Base-by-base conservation (phyloP, 2,113 vertebrate genomes). In the Hippotragus niger region DNA sequence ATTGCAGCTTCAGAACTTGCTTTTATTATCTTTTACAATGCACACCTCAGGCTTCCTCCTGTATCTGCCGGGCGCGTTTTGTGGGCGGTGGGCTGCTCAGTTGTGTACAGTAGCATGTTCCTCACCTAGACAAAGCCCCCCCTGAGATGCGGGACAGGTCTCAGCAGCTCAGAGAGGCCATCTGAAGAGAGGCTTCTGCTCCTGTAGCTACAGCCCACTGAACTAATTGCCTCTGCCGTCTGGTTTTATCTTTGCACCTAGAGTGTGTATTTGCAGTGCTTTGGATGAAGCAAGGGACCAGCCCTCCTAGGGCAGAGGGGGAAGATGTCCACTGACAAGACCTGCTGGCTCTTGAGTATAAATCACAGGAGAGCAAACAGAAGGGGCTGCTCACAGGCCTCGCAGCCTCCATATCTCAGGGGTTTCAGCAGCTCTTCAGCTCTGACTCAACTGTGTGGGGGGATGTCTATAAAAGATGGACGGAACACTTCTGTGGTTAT, bases 361-460 rank as follows among this genome's bases (percentile, higher is more conserved):
- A 97, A 96, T 96, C 87, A 58, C 53, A 58, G 67, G 62, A 93
- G 23, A 55, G 58, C 91, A 95, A 95, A 94, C 57, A 43, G 2
- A 80, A 89, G 58, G 60, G 53, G 33, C 81, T 88, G 88, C 71
- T 89, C 86, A 94, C 53, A 62, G 80, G 84, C 93, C 40, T 76
- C 57, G 60, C 62, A 88, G 71, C n/a, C 89, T 64, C 40, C 76
- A 93, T 97, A 90, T 97, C 96, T 94, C 13, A 2, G 89, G 62
- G 88, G 40, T 97, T 93, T 95, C 91, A 95, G n/a, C 93, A 95
- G 53, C 80, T 94, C 50, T 40, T 90, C 53, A 81, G 78, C 82
- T 88, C 85, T 90, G n/a, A 62, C 45, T 94, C 23, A 13, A 14
- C 93, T 91, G 25, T 11, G 14, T 12, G 4, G 9, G 27, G 58